phyloP scores from a whole-genome alignment of 2,888 invertebrate genomes.

The Pegoplata infirma region DNA sequence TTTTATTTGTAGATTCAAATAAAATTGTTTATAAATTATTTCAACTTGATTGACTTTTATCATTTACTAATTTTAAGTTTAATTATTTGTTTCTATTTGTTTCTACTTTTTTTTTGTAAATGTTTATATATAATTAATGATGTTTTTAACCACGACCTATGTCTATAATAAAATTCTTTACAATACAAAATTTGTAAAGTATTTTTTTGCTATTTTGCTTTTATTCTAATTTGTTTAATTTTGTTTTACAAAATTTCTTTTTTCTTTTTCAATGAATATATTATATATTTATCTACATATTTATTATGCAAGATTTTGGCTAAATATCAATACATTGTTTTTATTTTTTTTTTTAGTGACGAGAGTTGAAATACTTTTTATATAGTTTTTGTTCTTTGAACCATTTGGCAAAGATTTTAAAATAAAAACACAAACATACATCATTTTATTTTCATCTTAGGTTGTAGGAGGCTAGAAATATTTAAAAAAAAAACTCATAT shows the following conservation, averaged over 20 bases:
- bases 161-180: neutral
- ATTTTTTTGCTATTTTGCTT: neutral
- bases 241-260: neutral
- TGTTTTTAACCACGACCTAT: conserved; percentile 19
- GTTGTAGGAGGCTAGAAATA: neutral
- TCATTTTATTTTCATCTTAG: neutral
- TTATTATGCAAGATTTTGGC: neutral
- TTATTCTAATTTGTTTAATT: neutral
- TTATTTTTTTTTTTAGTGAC: too few relatives aligned
- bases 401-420: conserved; percentile 11
- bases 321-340: conserved; percentile 3
- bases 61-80: neutral
- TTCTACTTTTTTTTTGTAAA: neutral
- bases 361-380: neutral
- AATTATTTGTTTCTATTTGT: neutral
- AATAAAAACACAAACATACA: conserved; percentile 3
- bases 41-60: neutral
- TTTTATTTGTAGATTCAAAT: neutral
- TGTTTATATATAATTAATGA: neutral
- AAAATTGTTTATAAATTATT: too few relatives aligned
- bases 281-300: neutral
- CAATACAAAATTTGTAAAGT: neutral
- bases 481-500: too few relatives aligned
- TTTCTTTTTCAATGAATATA: neutral
- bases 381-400: neutral